Evolutionary conservation across 2,888 invertebrate genomes (phyloP), one percentile per base, ranked within the genome.

Genomic region (Hypena proboscidalis): DNA sequence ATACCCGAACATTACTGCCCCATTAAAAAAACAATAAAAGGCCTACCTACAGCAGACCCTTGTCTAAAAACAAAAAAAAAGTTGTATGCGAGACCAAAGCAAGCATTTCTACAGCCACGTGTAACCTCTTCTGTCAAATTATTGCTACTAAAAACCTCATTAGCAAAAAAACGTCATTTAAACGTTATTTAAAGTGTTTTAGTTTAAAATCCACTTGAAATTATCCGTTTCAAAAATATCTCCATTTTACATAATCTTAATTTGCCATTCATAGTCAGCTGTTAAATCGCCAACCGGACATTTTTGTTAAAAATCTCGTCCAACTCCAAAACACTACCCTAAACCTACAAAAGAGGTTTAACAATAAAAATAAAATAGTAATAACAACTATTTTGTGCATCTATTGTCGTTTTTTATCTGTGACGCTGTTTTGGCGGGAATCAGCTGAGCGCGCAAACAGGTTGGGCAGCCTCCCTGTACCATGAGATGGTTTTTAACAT

Each of bases 381-480:
- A 38, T 45, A 60, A 44, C 46, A 56, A 39, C 31, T 35, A 46
- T 60, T 32, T 65, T 46, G 45, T 44, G 20, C 6, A 41, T 30
- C 34, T 26, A 46, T 64, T 65, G 66, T 51, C 14, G 5, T 62
- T 64, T 63, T 60, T 48, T 30, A 11, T 29, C 15, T 38, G 36
- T 57, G 66, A 62, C 66, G 61, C 61, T 45, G 36, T 64, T 64
- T 64, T 64, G 64, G 64, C 64, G 64, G 54, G 64, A 64, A 65
- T 64, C 64, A 64, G 64, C 64, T 64, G 64, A 52, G 61, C 29
- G 25, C 14, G 23, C 14, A 51, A 65, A 65, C 64, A 57, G 62
- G 65, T 64, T 57, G 29, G 44, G 31, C 51, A 17, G 53, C 50
- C 26, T 35, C 48, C 64, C 37, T 39, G 58, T 64, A 64, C 21